These are phyloP conservation scores for Rapana venosa DNA, from an alignment of 2,888 invertebrate genomes.

Conservation along the genomic window DNA sequence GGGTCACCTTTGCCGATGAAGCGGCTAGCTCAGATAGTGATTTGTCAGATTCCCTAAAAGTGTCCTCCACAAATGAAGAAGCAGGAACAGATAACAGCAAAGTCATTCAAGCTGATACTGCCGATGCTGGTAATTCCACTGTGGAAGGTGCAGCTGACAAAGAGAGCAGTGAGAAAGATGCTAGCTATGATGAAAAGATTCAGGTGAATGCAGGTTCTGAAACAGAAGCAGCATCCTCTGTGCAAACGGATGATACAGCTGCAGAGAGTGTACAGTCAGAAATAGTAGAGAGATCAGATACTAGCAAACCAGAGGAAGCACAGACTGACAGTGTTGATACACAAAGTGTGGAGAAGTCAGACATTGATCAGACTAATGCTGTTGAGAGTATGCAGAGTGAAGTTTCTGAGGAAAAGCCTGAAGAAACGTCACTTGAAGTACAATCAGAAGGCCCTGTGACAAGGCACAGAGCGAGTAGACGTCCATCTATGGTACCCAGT, in stretches of 20 bases:
- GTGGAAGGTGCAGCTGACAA: conserved; percentile 42
- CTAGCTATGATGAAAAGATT: background rate
- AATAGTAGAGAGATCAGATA: background rate
- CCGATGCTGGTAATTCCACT: background rate
- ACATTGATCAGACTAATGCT: conserved; percentile 34
- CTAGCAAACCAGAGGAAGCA: conserved; percentile 7
- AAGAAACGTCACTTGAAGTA: background rate
- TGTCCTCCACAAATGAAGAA: conserved; percentile 41
- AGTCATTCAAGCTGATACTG: conserved; percentile 13
- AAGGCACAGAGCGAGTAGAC: conserved; percentile 35
- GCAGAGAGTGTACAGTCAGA: background rate
- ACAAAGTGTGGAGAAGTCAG: conserved; percentile 13
- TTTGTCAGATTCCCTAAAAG: conserved; percentile 54
- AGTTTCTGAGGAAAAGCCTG: conserved; percentile 20
- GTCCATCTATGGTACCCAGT: background rate
- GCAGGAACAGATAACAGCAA: background rate
- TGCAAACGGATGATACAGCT: background rate
- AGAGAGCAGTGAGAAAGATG: background rate
- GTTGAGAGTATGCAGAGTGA: conserved; percentile 9
- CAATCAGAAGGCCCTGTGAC: conserved; percentile 24
- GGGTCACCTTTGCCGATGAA: conserved; percentile 71
- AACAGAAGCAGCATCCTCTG: background rate
- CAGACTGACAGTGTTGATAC: conserved; percentile 11
- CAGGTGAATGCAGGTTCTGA: conserved; percentile 39
- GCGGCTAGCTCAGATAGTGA: conserved; percentile 73